Conservation (phyloP, 2,113 vertebrate species). For the Sciurus niger region DNA sequence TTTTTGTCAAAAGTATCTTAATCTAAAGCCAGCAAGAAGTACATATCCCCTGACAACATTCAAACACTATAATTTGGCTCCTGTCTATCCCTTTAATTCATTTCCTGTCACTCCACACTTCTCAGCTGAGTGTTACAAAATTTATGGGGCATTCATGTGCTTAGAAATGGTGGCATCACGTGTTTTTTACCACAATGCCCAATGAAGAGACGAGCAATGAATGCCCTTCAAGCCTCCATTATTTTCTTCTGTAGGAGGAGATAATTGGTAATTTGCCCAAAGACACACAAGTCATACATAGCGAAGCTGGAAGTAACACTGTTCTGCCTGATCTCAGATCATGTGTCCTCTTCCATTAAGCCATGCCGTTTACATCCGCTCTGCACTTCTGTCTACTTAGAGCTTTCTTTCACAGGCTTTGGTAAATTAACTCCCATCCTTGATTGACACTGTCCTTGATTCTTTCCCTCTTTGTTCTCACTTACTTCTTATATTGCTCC, state of each 20-base stretch:
- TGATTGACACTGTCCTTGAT: background rate
- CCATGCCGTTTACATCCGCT: accelerated
- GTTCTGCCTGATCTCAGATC: background rate
- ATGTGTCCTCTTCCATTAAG: background rate
- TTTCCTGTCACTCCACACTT: background rate
- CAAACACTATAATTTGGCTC: background rate
- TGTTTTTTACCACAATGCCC: background rate
- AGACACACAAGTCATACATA: background rate
- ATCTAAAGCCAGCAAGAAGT: background rate
- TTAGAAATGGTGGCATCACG: background rate
- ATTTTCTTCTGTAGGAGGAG: conserved; percentile 5
- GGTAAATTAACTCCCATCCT: background rate
- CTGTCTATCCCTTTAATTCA: background rate
- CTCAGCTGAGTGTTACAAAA: background rate
- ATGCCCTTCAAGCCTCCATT: background rate
- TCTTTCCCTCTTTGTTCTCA: background rate
- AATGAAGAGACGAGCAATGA: background rate
- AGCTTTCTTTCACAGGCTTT: background rate
- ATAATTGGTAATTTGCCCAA: background rate
- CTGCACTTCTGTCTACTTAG: accelerated
- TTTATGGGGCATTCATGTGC: too few species aligned
- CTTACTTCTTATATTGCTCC: background rate
- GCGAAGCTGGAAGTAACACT: background rate
- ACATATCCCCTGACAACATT: background rate
- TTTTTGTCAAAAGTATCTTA: background rate